Conservation (phyloP, 2,888 invertebrate species). For the Philereme transversata region DNA sequence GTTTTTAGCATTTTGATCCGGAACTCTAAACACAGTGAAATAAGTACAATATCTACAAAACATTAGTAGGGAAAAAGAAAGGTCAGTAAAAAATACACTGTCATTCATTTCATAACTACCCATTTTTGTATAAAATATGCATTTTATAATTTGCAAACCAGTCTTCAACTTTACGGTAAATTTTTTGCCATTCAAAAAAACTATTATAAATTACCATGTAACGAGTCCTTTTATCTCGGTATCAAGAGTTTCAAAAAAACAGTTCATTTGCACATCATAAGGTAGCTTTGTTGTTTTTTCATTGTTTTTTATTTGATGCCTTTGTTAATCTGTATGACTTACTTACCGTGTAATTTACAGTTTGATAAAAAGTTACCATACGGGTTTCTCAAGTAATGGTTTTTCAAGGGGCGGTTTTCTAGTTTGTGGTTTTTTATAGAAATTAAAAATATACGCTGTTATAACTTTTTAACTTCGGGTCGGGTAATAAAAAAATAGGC, state of each 20-base stretch:
- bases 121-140: too few species aligned
- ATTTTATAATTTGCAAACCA: not conserved
- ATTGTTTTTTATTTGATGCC: slow-evolving; percentile 32
- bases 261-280: slow-evolving; percentile 50
- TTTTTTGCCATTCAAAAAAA: slow-evolving; percentile 38
- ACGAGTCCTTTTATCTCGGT: slow-evolving; percentile 64
- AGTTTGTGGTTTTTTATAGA: slow-evolving; percentile 6
- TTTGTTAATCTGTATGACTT: slow-evolving; percentile 45
- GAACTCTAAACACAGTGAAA: too few species aligned
- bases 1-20: too few species aligned
- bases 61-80: too few species aligned
- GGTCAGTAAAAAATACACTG: too few species aligned
- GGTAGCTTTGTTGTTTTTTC: slow-evolving; percentile 26
- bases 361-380: slow-evolving; percentile 35
- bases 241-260: slow-evolving; percentile 49
- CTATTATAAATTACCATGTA: slow-evolving; percentile 60
- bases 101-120: too few species aligned
- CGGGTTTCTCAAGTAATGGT: slow-evolving; percentile 33
- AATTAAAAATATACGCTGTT: not conserved
- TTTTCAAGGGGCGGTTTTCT: not conserved
- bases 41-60: too few species aligned
- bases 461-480: too few species aligned
- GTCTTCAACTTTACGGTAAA: slow-evolving; percentile 1
- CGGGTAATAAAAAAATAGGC: too few species aligned
- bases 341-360: slow-evolving; percentile 69